These are phyloP conservation scores for Solenopsis invicta DNA, from an alignment of 1,140 invertebrate species.

Conservation along the genomic window DNA sequence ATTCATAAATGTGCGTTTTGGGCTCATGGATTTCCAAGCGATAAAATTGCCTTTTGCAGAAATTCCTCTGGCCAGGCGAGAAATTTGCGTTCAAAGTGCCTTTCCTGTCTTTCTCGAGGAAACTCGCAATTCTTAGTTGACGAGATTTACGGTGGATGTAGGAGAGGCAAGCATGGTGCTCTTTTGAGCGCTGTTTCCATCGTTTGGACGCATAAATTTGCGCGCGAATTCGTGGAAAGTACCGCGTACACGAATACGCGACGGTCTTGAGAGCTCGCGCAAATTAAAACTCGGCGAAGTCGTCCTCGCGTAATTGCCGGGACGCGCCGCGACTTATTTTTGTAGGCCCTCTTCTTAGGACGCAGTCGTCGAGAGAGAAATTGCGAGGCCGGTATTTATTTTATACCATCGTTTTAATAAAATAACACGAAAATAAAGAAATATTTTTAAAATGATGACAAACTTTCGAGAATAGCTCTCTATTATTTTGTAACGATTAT, in stretches of 20 bases:
- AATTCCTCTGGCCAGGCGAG: conserved; percentile 24
- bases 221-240: conserved; percentile 70
- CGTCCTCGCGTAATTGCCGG: conserved; percentile 75
- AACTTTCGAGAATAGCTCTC: not conserved
- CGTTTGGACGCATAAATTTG: conserved; percentile 72
- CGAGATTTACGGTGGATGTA: conserved; percentile 65
- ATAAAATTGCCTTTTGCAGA: conserved; percentile 21
- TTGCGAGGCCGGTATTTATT: conserved; percentile 52
- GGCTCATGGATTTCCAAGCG: not conserved
- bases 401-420: conserved; percentile 46
- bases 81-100: conserved; percentile 24
- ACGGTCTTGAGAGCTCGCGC: conserved; percentile 52
- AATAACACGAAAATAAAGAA: not conserved
- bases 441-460: not conserved
- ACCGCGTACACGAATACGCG: conserved; percentile 26
- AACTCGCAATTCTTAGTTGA: conserved; percentile 49
- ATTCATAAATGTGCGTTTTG: not conserved
- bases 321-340: conserved; percentile 73
- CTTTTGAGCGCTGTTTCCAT: conserved; percentile 63
- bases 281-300: conserved; percentile 76
- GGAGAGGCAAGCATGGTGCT: conserved; percentile 60
- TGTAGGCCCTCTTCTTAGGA: conserved; percentile 64
- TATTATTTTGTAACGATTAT: not conserved
- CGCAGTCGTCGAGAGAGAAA: conserved; percentile 55
- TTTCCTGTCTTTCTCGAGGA: conserved; percentile 32